Evolutionary conservation across 2,113 vertebrate species (phyloP), one percentile per base, ranked within the genome.

Genomic region (Podarcis cretensis): DNA sequence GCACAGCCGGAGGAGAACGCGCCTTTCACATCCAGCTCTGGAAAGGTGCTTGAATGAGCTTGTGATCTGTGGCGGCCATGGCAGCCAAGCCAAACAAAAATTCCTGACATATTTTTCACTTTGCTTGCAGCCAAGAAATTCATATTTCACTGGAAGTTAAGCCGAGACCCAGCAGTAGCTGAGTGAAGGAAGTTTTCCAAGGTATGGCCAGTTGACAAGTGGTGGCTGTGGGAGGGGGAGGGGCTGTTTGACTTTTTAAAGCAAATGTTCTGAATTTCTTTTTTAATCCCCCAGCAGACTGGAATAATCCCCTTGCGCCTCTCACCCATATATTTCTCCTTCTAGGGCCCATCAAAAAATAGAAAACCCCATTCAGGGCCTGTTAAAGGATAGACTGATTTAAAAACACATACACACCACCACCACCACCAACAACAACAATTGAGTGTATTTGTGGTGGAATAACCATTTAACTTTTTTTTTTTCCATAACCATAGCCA

Each of bases 171-270:
- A 77, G 93, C 95, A 95, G 97, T 95, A 94, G 95, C 96, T 91
- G 92, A 94, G 94, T 91, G 27, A 96, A 93, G 81, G 96, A 96
- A 94, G 69, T 95, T 90, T 93, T 92, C 88, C 95, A 94, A 96
- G 96, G 98, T 97, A 97, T 12, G 95, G 92, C 95, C 90, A 84
- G 87, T 86, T 97, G 97, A 96, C 92, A 95, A 89, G 91, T 85
- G 40, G 96, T 88, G 9, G 13, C 18, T 20, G 13, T 10, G 27
- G 16, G 37, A 21, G 27, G 4, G 30, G 5, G 30, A 8, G 7
- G 37, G 14, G 82, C 81, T 43, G 90, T 96, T 96, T 95, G 90
- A 96, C 97, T 95, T 96, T 66, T 48, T 4, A 16, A 10, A 3
- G 30, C 75, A 68, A 23, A 79, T 27, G 40, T 32, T 23, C 68